phyloP scores from a whole-genome alignment of 2,888 invertebrate species.

The Spisula solida region DNA sequence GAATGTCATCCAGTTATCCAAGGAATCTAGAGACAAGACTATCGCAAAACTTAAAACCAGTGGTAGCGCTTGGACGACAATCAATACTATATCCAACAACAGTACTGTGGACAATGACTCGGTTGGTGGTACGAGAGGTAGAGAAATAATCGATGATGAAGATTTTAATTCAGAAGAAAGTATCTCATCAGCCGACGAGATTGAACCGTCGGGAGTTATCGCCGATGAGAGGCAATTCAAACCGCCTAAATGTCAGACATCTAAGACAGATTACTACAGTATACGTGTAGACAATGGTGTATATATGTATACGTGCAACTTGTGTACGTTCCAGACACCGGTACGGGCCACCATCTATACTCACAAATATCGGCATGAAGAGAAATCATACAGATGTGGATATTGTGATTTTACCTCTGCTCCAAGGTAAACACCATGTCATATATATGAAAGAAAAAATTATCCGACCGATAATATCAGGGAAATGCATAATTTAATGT shows the following conservation, averaged over 20 bases:
- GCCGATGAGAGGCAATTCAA: conserved; percentile 58
- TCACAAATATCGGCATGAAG: conserved; percentile 70
- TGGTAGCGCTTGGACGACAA: not conserved
- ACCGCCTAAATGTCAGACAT: conserved; percentile 68
- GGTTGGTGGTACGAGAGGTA: conserved; percentile 6
- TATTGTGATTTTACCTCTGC: conserved; percentile 66
- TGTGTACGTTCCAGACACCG: conserved; percentile 66
- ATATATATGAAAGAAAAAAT: no score
- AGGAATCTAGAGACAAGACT: conserved; percentile 62
- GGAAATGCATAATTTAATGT: no score
- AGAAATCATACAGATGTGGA: conserved; percentile 66
- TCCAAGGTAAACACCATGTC: conserved; percentile 56
- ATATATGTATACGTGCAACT: conserved; percentile 65
- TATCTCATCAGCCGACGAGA: conserved; percentile 47
- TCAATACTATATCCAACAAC: not conserved
- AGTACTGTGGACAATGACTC: conserved; percentile 1
- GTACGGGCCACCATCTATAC: conserved; percentile 71
- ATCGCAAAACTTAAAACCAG: conserved; percentile 47
- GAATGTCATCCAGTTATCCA: conserved; percentile 68
- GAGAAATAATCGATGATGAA: conserved; percentile 46
- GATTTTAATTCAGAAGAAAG: conserved; percentile 53
- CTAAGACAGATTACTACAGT: conserved; percentile 69
- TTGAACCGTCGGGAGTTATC: conserved; percentile 5
- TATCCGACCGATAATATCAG: no score
- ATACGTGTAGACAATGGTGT: conserved; percentile 63